A percentile compares a stretch with the other conserved stretches of the same genome.
phyloP scores from a whole-genome alignment of 2,888 invertebrate genomes.

The Diarsia rubi region DNA sequence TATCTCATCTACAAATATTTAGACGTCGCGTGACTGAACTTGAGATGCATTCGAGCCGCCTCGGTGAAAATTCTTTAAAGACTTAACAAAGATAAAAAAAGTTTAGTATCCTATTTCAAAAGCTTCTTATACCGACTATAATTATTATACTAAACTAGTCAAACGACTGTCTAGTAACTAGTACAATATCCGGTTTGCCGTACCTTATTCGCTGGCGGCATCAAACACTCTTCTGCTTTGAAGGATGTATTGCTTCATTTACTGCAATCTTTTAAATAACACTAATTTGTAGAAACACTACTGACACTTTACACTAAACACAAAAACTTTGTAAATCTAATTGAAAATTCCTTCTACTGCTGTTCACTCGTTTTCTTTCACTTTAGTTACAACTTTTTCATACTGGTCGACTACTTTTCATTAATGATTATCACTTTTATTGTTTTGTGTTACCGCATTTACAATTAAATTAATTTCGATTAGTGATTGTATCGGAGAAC shows the following conservation, averaged over 20 bases:
- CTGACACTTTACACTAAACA: conserved; percentile 84
- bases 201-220: conserved; percentile 88
- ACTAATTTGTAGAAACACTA: conserved; percentile 80
- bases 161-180: conserved; percentile 80
- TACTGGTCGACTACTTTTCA: conserved; percentile 62
- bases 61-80: conserved; percentile 64
- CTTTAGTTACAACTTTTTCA: conserved; percentile 46
- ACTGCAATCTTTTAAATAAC: conserved; percentile 75
- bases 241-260: conserved; percentile 78
- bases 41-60: conserved; percentile 65
- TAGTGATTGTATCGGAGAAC: conserved; percentile 72
- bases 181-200: conserved; percentile 87
- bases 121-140: conserved; percentile 71
- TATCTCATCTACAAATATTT: conserved; percentile 84
- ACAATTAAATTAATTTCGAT: conserved; percentile 72
- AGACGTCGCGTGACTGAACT: conserved; percentile 79
- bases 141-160: conserved; percentile 83
- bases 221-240: conserved; percentile 82
- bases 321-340: conserved; percentile 78
- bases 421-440: conserved; percentile 70
- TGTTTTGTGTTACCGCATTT: conserved; percentile 72
- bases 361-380: conserved; percentile 52
- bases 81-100: conserved; percentile 66
- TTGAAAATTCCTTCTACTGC: conserved; percentile 55
- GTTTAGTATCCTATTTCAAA: conserved; percentile 73